Conservation (phyloP, 1,140 invertebrate species). For the Temnothorax nylanderi region DNA sequence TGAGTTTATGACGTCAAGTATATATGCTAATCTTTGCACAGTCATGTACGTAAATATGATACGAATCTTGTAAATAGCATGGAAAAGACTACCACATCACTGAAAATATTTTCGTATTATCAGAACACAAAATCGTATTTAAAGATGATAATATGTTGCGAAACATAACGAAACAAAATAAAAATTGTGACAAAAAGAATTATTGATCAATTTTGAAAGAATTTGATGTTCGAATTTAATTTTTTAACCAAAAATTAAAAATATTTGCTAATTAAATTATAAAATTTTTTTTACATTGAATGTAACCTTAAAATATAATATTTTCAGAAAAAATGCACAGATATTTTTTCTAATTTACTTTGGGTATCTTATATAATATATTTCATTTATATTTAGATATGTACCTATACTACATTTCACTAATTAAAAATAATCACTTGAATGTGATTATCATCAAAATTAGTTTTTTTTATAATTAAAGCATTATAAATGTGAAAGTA, state of each 20-base stretch:
- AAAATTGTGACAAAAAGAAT: neutral
- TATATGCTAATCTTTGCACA: conserved; percentile 13
- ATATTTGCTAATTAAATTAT: neutral
- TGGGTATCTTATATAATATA: too few relatives aligned
- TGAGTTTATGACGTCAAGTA: neutral
- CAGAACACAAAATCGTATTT: too few relatives aligned
- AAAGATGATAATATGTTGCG: neutral
- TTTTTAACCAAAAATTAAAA: too few relatives aligned
- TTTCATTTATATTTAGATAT: too few relatives aligned
- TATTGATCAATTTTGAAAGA: neutral
- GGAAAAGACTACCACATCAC: neutral
- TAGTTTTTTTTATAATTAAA: too few relatives aligned
- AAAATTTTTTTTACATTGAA: neutral
- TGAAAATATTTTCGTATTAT: neutral
- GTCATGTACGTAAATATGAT: conserved; percentile 33
- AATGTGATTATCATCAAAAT: too few relatives aligned
- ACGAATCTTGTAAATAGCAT: neutral
- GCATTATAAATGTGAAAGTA: too few relatives aligned
- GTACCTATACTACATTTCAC: too few relatives aligned
- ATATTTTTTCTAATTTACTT: too few relatives aligned
- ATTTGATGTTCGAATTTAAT: neutral
- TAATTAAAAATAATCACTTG: too few relatives aligned
- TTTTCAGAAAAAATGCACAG: too few relatives aligned
- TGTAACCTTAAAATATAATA: neutral
- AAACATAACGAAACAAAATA: neutral